Evolutionary conservation across 2,888 invertebrate species (phyloP).

Genomic region (Lycocerus yunnanus): DNA sequence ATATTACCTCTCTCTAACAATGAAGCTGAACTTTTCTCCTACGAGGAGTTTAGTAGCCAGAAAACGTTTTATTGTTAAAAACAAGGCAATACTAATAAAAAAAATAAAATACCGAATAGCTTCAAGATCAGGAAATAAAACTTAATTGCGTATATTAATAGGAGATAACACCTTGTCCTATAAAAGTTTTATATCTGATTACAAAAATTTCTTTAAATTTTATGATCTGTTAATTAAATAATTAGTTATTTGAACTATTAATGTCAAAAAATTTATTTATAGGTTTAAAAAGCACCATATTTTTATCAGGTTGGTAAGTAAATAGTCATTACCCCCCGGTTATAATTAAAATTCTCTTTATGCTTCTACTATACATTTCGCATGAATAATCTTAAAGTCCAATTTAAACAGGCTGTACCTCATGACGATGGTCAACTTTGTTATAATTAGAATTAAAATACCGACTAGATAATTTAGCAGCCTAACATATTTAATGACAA

Average conservation of each 20-base stretch:
- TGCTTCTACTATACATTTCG: not conserved
- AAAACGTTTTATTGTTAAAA: not conserved
- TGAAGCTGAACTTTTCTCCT: not conserved
- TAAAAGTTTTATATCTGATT: not conserved
- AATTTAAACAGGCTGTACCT: not conserved
- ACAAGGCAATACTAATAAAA: not conserved
- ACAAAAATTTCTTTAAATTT: not conserved
- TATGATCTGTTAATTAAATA: not conserved
- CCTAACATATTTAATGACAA: not conserved
- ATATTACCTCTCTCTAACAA: not conserved
- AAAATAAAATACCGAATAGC: not conserved
- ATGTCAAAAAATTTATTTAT: not conserved
- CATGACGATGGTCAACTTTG: not conserved
- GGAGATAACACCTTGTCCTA: not conserved
- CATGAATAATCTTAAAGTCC: not conserved
- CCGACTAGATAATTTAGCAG: not conserved
- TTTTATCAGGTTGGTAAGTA: not conserved
- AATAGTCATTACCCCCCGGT: not conserved
- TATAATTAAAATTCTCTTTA: not conserved
- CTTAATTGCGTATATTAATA: not conserved
- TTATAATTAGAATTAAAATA: not conserved
- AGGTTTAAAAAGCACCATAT: not conserved
- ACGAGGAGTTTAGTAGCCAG: not conserved
- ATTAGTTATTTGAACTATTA: not conserved
- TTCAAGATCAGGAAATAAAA: not conserved